Conservation (phyloP, 2,797 vertebrate species). For the Mycteria americana region DNA sequence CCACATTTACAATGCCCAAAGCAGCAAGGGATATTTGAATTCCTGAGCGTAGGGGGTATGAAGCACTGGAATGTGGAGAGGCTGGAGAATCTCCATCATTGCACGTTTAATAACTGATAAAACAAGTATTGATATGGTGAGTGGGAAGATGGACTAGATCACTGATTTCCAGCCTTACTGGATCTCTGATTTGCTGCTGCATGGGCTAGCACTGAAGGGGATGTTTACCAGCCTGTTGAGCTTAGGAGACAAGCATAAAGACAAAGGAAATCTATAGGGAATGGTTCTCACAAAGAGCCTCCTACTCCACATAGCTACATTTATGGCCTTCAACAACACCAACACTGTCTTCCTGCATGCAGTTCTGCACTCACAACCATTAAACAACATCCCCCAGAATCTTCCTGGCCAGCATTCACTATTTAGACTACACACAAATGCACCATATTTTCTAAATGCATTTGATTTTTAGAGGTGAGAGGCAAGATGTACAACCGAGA, state of each 20-base stretch:
- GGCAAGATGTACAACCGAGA: not conserved
- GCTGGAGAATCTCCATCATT: not conserved
- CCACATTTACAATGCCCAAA: not conserved
- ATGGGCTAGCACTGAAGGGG: not conserved
- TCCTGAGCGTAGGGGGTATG: not conserved
- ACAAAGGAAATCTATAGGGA: not conserved
- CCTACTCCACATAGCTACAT: not conserved
- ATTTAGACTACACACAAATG: not conserved
- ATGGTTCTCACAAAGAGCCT: not conserved
- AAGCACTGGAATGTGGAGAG: not conserved
- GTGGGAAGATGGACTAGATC: not conserved
- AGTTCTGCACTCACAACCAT: not conserved
- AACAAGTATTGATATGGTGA: not conserved
- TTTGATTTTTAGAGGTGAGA: not conserved
- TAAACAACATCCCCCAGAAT: not conserved
- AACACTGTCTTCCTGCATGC: not conserved
- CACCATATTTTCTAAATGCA: not conserved
- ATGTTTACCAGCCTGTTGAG: not conserved
- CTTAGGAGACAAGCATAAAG: not conserved
- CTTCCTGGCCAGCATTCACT: not conserved
- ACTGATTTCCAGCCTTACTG: not conserved
- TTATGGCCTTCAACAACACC: not conserved
- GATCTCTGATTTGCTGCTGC: not conserved
- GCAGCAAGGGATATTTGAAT: not conserved
- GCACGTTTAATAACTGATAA: not conserved